A percentile compares a stretch with the other conserved stretches of the same genome.
Evolutionary conservation across 2,113 vertebrate species (phyloP).

Genomic region (Solea senegalensis): DNA sequence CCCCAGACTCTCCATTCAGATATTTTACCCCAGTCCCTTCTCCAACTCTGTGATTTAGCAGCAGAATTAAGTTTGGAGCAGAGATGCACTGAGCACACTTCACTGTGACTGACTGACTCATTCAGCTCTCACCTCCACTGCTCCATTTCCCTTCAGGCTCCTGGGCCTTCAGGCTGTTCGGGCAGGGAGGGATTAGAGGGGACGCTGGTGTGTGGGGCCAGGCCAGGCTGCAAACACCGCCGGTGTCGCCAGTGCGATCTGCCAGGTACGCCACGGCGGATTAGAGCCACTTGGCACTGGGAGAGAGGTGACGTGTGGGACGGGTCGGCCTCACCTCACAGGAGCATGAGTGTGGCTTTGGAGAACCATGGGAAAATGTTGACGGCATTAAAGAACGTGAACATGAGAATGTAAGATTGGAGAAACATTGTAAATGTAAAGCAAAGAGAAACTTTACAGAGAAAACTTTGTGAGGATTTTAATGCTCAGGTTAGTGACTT

Average conservation of each 20-base stretch:
- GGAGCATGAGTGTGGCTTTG: slow-evolving; percentile 11
- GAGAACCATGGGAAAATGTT: slow-evolving; percentile 39
- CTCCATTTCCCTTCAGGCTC: slow-evolving; percentile 51
- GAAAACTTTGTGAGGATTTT: no score
- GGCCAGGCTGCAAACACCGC: slow-evolving; percentile 54
- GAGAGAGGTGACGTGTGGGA: slow-evolving; percentile 63
- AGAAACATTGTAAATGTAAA: no score
- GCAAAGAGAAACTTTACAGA: no score
- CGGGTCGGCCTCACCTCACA: slow-evolving; percentile 32
- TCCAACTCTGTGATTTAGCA: not conserved
- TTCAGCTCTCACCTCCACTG: slow-evolving; percentile 50
- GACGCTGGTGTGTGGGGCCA: slow-evolving; percentile 51
- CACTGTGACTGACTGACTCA: slow-evolving; percentile 5
- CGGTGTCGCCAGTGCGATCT: slow-evolving; percentile 69
- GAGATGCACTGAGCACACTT: not conserved
- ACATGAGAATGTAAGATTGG: no score
- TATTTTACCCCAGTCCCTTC: not conserved
- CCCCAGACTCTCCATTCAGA: slow-evolving; percentile 56
- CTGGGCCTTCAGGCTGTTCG: slow-evolving; percentile 37
- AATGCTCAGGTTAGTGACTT: not conserved
- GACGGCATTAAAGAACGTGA: not conserved
- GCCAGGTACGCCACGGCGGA: slow-evolving; percentile 78
- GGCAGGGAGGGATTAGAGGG: slow-evolving; percentile 59
- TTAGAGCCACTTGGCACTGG: slow-evolving; percentile 71
- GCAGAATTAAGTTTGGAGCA: not conserved